A percentile compares a stretch with the other conserved stretches of the same genome.
These are phyloP conservation scores for Mixornis gularis DNA, from an alignment of 2,113 vertebrate genomes.

Conservation along the genomic window DNA sequence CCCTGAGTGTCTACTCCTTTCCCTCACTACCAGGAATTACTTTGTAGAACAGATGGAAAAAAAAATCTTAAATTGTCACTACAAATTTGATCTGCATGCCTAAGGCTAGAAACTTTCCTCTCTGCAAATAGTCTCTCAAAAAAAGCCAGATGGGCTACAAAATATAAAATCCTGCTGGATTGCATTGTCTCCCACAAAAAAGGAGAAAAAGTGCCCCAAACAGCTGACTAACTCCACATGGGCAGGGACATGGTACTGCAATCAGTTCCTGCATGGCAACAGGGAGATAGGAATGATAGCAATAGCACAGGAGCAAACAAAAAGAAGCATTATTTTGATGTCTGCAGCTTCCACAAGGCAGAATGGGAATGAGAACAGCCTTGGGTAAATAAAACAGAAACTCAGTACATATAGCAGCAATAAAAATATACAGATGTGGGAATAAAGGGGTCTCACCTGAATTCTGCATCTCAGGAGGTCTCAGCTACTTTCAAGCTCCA, in stretches of 20 bases:
- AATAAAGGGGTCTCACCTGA: not conserved
- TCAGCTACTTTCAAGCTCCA: not conserved
- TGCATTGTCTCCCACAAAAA: not conserved
- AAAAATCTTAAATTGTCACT: not conserved
- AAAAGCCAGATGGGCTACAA: not conserved
- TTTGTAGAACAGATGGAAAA: not conserved
- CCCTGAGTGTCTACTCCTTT: not conserved
- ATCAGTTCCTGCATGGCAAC: not conserved
- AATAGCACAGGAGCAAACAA: not conserved
- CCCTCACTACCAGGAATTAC: not conserved
- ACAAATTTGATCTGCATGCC: not conserved
- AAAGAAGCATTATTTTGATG: not conserved
- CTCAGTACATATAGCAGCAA: not conserved
- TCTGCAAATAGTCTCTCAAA: not conserved
- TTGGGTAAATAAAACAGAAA: not conserved
- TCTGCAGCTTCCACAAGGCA: not conserved
- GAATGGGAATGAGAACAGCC: not conserved
- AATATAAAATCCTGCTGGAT: not conserved
- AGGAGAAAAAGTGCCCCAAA: not conserved
- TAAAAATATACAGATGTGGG: not conserved
- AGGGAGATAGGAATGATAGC: not conserved
- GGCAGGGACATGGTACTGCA: not conserved
- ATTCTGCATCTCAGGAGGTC: fast-evolving
- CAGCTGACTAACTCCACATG: not conserved
- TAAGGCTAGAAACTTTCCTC: not conserved